Percentiles rank a stretch among this genome's conserved stretches.
Conservation (phyloP, 2,797 vertebrate genomes). For the Sebastiscus albofasciatus region DNA sequence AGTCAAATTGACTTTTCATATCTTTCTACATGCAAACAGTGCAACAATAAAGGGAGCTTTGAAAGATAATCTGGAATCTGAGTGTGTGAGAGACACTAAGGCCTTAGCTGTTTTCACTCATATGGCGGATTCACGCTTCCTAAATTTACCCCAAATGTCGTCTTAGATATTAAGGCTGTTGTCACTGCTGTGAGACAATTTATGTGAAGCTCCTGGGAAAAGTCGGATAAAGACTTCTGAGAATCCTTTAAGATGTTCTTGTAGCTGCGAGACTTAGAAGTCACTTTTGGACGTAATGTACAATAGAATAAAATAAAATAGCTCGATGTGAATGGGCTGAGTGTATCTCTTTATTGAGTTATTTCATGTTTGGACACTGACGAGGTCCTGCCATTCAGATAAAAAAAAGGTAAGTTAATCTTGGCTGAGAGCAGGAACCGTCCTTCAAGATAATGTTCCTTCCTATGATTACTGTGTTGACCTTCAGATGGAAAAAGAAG, state of each 20-base stretch:
- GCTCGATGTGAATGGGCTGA: background rate
- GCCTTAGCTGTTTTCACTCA: background rate
- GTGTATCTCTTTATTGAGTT: background rate
- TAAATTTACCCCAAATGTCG: background rate
- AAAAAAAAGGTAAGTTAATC: slow-evolving; percentile 50
- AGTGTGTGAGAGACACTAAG: slow-evolving; percentile 8
- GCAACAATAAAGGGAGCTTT: slow-evolving; percentile 8
- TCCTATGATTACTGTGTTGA: slow-evolving; percentile 60
- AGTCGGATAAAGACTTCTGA: slow-evolving; percentile 16
- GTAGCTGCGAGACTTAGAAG: background rate
- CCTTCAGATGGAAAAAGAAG: slow-evolving; percentile 60
- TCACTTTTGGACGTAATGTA: background rate
- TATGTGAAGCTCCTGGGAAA: slow-evolving; percentile 1
- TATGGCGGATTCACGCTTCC: background rate
- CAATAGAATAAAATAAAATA: background rate
- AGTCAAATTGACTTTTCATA: background rate
- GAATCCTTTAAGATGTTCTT: background rate
- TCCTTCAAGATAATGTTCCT: slow-evolving; percentile 64
- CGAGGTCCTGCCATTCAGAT: slow-evolving; percentile 27
- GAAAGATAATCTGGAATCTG: slow-evolving; percentile 14
- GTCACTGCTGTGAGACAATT: slow-evolving; percentile 15
- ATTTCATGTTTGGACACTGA: slow-evolving; percentile 38
- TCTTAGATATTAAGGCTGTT: background rate
- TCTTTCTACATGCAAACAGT: slow-evolving; percentile 7
- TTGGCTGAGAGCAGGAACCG: slow-evolving; percentile 39